Evolutionary conservation across 2,888 invertebrate genomes (phyloP).

Genomic region (Mesochorus sp.): DNA sequence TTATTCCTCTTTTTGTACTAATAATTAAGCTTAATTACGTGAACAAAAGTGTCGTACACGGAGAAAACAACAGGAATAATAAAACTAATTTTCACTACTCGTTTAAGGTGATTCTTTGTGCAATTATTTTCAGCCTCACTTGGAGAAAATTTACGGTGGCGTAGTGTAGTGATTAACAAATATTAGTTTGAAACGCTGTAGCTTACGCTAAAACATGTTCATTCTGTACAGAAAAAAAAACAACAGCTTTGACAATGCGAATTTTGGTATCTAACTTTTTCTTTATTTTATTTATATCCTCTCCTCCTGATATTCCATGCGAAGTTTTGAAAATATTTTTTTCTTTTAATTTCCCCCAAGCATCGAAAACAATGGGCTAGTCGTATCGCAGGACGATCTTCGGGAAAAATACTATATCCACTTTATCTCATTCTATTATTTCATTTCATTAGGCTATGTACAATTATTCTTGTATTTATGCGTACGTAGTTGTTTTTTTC

Average conservation of each 20-base stretch:
- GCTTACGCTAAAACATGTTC: not conserved
- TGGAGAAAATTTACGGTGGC: not conserved
- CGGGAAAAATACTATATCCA: constrained; percentile 8
- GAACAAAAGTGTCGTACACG: not conserved
- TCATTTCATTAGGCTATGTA: constrained; percentile 27
- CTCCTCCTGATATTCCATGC: constrained; percentile 11
- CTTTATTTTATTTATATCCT: constrained; percentile 2
- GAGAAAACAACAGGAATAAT: constrained; percentile 19
- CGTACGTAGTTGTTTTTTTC: constrained; percentile 7
- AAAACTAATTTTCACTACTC: constrained; percentile 35
- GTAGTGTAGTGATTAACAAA: not conserved
- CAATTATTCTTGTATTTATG: not conserved
- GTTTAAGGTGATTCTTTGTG: constrained; percentile 28
- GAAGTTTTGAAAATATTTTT: constrained; percentile 13
- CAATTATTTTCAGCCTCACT: not conserved
- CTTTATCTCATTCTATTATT: constrained; percentile 21
- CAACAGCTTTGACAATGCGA: not conserved
- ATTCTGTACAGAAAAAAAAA: not conserved
- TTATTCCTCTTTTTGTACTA: constrained; percentile 36
- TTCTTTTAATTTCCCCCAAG: no score
- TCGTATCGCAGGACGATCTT: constrained; percentile 15
- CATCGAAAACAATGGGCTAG: constrained; percentile 2
- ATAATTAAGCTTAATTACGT: constrained; percentile 10
- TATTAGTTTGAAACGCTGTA: not conserved
- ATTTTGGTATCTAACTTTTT: not conserved